Conservation (phyloP, 1,140 invertebrate species). For the Trichogramma pretiosum region DNA sequence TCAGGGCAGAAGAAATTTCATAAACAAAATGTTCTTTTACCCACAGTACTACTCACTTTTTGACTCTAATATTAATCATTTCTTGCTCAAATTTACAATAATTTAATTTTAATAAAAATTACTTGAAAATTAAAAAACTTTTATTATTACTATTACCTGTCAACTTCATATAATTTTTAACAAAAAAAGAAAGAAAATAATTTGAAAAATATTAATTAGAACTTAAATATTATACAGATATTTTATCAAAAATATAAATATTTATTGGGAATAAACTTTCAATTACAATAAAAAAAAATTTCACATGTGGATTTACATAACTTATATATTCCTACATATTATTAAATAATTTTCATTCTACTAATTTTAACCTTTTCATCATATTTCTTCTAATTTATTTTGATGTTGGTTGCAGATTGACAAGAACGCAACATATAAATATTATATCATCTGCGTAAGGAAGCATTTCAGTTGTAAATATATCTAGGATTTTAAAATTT, state of each 20-base stretch:
- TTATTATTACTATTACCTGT: not conserved
- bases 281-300: too few relatives aligned
- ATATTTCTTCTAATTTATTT: too few relatives aligned
- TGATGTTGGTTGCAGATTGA: slow-evolving; percentile 25
- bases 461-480: slow-evolving; percentile 23
- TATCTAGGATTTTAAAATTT: slow-evolving; percentile 25
- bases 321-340: not conserved
- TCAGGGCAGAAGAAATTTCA: too few relatives aligned
- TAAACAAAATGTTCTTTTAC: too few relatives aligned
- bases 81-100: too few relatives aligned
- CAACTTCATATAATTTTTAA: not conserved
- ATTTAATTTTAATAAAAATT: too few relatives aligned
- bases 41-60: too few relatives aligned
- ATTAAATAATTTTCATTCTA: slow-evolving; percentile 11
- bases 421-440: slow-evolving; percentile 26
- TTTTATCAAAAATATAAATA: too few relatives aligned
- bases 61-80: too few relatives aligned
- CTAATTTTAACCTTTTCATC: too few relatives aligned
- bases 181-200: not conserved
- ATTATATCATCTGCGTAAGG: slow-evolving; percentile 24
- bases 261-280: too few relatives aligned
- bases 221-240: not conserved
- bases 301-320: too few relatives aligned
- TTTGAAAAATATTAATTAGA: not conserved
- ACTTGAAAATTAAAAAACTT: not conserved